Evolutionary conservation across 2,888 invertebrate species (phyloP).

Genomic region (Deroplatys truncata): DNA sequence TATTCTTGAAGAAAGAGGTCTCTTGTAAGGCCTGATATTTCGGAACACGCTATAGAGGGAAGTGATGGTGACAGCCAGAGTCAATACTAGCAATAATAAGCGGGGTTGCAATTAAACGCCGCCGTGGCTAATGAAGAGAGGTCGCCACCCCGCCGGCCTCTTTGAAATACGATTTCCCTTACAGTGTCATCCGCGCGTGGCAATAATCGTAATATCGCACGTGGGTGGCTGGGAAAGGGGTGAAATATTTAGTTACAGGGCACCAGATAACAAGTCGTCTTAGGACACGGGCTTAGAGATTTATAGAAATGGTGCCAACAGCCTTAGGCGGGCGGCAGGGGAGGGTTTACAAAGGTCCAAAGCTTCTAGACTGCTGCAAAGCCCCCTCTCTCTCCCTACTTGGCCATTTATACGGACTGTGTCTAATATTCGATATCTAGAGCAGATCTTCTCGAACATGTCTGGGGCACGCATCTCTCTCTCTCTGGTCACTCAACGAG

Average conservation of each 20-base stretch:
- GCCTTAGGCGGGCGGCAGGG: too few relatives aligned
- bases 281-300: not conserved
- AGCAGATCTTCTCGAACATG: too few relatives aligned
- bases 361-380: too few relatives aligned
- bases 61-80: not conserved
- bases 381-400: too few relatives aligned
- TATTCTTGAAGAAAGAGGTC: too few relatives aligned
- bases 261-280: not conserved
- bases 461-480: too few relatives aligned
- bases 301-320: not conserved
- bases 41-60: not conserved
- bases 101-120: constrained; percentile 22
- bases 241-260: not conserved
- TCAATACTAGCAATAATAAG: constrained; percentile 10
- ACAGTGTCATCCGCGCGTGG: constrained; percentile 18
- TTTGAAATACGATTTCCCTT: constrained; percentile 19
- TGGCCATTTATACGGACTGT: too few relatives aligned
- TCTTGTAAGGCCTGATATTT: not conserved
- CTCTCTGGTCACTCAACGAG: too few relatives aligned
- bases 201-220: constrained; percentile 29
- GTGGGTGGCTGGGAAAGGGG: not conserved
- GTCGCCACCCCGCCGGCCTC: constrained; percentile 1
- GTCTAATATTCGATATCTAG: too few relatives aligned
- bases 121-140: constrained; percentile 27
- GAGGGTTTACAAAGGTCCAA: too few relatives aligned